Percentiles rank a stretch among this genome's conserved stretches.
phyloP scores from a whole-genome alignment of 2,113 vertebrate genomes.

The Centropus unirufus region DNA sequence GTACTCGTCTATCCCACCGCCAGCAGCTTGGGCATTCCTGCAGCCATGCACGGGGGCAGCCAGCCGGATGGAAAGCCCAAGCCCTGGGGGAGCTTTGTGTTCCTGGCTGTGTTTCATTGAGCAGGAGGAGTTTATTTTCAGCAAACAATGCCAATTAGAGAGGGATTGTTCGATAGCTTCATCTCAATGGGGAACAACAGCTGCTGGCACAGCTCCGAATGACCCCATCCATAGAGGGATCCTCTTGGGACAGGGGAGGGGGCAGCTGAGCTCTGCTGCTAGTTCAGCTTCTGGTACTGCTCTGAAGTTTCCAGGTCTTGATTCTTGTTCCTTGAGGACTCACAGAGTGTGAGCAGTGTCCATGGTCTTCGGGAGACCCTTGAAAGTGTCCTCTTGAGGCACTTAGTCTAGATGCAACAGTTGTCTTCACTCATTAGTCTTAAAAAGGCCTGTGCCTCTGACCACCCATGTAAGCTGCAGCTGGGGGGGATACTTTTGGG shows the following conservation, averaged over 20 bases:
- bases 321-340: neutral
- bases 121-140: slow-evolving; percentile 39
- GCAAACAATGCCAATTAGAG: slow-evolving; percentile 58
- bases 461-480: neutral
- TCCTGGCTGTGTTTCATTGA: neutral
- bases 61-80: neutral
- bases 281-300: neutral
- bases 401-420: neutral
- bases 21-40: neutral
- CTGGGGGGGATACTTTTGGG: neutral
- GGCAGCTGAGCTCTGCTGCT: neutral
- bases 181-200: neutral
- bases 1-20: neutral
- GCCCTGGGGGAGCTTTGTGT: neutral
- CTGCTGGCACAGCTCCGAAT: neutral
- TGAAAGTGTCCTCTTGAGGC: neutral
- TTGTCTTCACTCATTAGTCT: neutral
- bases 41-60: neutral
- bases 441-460: neutral
- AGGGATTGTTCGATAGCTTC: slow-evolving; percentile 21
- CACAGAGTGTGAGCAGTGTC: neutral
- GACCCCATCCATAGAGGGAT: neutral
- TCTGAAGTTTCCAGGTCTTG: neutral
- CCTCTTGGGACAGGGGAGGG: neutral
- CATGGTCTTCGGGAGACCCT: neutral